Conservation (phyloP, 2,113 vertebrate genomes). For the Serilophus lunatus region DNA sequence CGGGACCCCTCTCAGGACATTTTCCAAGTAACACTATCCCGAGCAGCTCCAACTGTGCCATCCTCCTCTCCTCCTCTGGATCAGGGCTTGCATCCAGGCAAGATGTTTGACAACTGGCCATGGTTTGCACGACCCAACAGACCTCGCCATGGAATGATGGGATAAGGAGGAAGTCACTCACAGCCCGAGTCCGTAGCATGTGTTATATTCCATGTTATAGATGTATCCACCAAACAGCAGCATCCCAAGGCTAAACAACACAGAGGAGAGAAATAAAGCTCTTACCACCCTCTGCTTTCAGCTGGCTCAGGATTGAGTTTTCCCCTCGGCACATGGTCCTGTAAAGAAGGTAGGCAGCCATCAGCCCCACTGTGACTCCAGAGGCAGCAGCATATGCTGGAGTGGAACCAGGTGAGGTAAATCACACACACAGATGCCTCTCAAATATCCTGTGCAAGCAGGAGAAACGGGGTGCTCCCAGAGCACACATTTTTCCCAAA, state of each 20-base stretch:
- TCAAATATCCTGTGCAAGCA: neutral
- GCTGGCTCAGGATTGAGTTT: conserved; percentile 89
- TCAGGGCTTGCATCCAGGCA: neutral
- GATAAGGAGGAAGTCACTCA: neutral
- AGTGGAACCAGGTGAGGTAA: neutral
- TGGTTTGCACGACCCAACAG: neutral
- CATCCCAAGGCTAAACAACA: neutral
- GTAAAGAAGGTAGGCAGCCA: conserved; percentile 40
- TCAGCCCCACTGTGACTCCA: neutral
- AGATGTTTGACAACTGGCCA: too few species aligned
- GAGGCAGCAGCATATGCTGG: neutral
- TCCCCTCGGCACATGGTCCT: conserved; percentile 96
- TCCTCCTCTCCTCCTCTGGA: neutral
- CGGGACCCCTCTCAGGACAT: neutral
- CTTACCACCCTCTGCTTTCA: conserved; percentile 90
- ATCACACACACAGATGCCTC: neutral
- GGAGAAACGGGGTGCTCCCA: neutral
- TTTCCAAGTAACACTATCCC: neutral
- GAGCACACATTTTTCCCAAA: neutral
- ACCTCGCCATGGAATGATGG: fast-evolving
- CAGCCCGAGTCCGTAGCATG: fast-evolving
- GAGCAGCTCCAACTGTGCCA: conserved; percentile 26
- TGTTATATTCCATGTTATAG: fast-evolving
- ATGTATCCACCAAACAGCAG: neutral
- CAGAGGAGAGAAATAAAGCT: conserved; percentile 14